Percentiles rank a stretch among this genome's conserved stretches.
Evolutionary conservation across 1,140 invertebrate genomes (phyloP).

Genomic region (Nylanderia fulva): DNA sequence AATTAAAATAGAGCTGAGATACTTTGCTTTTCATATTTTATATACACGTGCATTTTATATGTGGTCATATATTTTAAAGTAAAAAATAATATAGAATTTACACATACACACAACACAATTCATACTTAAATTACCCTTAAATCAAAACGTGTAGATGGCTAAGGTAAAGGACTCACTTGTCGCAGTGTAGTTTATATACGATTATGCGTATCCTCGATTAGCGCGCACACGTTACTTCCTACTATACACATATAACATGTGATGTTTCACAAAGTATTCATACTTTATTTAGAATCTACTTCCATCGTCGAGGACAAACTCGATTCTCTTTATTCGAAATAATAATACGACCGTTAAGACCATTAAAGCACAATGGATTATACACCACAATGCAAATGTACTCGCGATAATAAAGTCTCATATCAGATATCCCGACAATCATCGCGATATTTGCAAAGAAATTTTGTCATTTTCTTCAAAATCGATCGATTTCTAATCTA

Average conservation of each 20-base stretch:
- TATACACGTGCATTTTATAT: too few species aligned
- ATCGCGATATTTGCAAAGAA: not conserved
- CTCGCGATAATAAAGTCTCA: conserved; percentile 16
- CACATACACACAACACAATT: not conserved
- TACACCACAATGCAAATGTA: conserved; percentile 2
- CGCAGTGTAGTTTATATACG: not conserved
- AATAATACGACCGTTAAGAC: not conserved
- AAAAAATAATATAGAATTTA: too few species aligned
- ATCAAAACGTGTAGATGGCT: not conserved
- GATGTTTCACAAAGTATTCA: conserved; percentile 49
- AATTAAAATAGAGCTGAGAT: not conserved
- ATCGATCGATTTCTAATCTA: conserved; percentile 46
- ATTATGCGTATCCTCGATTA: conserved; percentile 12
- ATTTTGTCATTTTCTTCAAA: conserved; percentile 32
- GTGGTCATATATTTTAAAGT: too few species aligned
- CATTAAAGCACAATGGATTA: conserved; percentile 16
- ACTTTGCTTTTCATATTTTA: not conserved
- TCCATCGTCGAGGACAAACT: conserved; percentile 23
- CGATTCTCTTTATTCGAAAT: conserved; percentile 6
- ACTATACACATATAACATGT: conserved; percentile 37
- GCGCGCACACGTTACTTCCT: conserved; percentile 36
- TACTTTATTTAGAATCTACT: conserved; percentile 68
- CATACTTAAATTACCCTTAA: conserved; percentile 19
- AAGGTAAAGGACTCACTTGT: conserved; percentile 10
- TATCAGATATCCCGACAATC: not conserved